Evolutionary conservation across 2,113 vertebrate genomes (phyloP).

Genomic region (Ondatra zibethicus): DNA sequence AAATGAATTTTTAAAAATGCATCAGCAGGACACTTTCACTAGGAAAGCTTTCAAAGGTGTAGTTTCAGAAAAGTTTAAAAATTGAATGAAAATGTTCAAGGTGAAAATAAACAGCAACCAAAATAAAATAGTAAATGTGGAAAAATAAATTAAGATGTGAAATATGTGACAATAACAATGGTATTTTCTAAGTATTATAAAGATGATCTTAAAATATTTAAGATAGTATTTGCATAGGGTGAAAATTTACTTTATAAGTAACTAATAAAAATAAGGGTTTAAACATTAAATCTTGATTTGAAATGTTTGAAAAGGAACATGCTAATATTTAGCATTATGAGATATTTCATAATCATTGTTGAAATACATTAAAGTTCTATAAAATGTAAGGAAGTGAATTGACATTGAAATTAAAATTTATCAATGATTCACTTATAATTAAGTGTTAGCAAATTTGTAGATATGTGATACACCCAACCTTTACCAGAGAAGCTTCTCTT

Average conservation of each 20-base stretch:
- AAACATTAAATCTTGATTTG: neutral
- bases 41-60: neutral
- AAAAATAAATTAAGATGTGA: neutral
- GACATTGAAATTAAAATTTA: neutral
- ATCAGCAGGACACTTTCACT: neutral
- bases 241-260: conserved; percentile 10
- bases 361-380: neutral
- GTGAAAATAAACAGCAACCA: neutral
- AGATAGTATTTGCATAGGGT: neutral
- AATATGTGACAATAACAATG: neutral
- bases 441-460: neutral
- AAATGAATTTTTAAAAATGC: neutral
- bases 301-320: neutral
- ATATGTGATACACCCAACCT: neutral
- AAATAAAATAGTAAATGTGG: neutral
- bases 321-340: neutral
- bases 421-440: neutral
- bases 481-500: neutral
- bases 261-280: neutral
- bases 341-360: neutral
- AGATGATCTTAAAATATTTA: neutral
- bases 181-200: neutral
- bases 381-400: neutral
- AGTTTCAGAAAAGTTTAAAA: neutral
- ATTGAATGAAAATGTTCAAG: neutral